Evolutionary conservation across 2,888 invertebrate genomes (phyloP).

Genomic region (Cryptocephalus primarius): DNA sequence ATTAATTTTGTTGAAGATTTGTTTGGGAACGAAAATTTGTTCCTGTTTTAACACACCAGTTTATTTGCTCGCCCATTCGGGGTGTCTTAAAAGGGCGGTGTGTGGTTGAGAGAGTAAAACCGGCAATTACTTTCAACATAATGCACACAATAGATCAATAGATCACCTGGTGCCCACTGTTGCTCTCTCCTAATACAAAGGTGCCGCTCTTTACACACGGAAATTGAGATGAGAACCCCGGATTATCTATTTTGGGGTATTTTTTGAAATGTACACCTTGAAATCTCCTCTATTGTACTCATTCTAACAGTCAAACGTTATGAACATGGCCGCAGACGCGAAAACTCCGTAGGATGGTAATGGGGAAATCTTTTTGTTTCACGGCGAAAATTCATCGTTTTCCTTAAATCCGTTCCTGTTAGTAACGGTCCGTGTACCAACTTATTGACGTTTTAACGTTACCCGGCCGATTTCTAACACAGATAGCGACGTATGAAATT

Average conservation of each 20-base stretch:
- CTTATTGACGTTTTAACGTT: constrained; percentile 38
- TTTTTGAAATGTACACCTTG: constrained; percentile 11
- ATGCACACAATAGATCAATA: constrained; percentile 12
- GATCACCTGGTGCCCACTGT: constrained; percentile 18
- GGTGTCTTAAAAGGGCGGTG: constrained; percentile 8
- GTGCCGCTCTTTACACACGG: constrained; percentile 13
- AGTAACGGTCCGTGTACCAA: constrained; percentile 17
- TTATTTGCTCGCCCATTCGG: not conserved
- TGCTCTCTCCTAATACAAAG: constrained; percentile 11
- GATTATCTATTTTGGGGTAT: constrained; percentile 10
- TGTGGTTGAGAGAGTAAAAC: constrained; percentile 16
- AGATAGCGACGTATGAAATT: constrained; percentile 37
- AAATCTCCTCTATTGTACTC: no score
- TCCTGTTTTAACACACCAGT: no score
- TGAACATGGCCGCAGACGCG: no score
- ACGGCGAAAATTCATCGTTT: no score
- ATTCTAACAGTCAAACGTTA: no score
- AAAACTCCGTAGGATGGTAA: no score
- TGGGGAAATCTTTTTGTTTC: no score
- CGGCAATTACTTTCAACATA: constrained; percentile 21
- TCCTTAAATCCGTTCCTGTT: no score
- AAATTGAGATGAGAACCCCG: constrained; percentile 11
- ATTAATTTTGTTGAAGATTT: no score
- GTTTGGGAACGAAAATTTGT: no score
- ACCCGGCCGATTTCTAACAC: constrained; percentile 34